Percentiles rank a stretch among this genome's conserved stretches.
phyloP scores from a whole-genome alignment of 2,888 invertebrate species.

The Pecten maximus region DNA sequence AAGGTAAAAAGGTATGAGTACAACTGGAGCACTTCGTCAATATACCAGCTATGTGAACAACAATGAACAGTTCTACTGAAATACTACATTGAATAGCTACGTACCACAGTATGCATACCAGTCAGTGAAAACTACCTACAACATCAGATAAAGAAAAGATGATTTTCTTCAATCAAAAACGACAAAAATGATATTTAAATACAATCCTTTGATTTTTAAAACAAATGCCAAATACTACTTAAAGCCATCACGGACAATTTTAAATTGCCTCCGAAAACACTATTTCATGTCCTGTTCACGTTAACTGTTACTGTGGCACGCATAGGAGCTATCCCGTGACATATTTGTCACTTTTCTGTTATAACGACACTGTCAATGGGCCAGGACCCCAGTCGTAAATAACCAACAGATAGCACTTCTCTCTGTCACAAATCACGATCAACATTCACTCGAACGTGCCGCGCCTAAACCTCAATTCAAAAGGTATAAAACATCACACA shows the following conservation, averaged over 20 bases:
- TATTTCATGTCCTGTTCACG: background rate
- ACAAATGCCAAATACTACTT: background rate
- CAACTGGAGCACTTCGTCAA: background rate
- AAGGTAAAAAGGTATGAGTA: background rate
- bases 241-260: background rate
- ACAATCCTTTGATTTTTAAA: background rate
- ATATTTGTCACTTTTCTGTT: conserved; percentile 9
- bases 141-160: background rate
- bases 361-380: background rate
- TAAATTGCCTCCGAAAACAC: background rate
- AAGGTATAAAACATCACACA: background rate
- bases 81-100: background rate
- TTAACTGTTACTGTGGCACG: background rate
- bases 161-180: background rate
- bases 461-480: conserved; percentile 8
- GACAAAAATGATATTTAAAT: background rate
- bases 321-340: background rate
- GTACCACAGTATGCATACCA: background rate
- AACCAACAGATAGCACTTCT: background rate
- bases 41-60: background rate
- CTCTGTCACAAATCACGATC: conserved; percentile 21
- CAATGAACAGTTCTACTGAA: background rate
- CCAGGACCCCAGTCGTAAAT: conserved; percentile 10
- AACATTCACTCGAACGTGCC: conserved; percentile 16
- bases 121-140: background rate